Conservation (phyloP, 2,888 invertebrate species). For the Cantharis rustica region DNA sequence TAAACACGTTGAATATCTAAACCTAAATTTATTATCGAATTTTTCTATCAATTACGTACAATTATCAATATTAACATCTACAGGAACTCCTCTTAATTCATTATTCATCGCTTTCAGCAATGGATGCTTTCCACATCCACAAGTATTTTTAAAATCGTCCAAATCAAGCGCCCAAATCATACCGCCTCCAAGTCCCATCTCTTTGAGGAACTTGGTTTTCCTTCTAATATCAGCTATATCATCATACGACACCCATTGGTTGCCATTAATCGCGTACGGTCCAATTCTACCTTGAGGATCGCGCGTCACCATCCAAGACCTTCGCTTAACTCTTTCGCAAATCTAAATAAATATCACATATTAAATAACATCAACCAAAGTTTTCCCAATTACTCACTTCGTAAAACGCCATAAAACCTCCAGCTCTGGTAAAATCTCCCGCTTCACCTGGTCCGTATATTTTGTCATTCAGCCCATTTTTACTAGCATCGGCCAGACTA, state of each 20-base stretch:
- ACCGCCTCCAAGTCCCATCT: constrained; percentile 69
- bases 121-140: constrained; percentile 72
- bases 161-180: constrained; percentile 81
- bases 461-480: constrained; percentile 63
- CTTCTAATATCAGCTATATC: constrained; percentile 67
- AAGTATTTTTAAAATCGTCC: constrained; percentile 73
- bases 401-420: constrained; percentile 78
- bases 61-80: constrained; percentile 39
- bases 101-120: constrained; percentile 68
- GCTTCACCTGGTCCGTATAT: constrained; percentile 71
- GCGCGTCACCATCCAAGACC: constrained; percentile 67
- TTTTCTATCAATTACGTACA: constrained; percentile 39
- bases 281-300: constrained; percentile 68
- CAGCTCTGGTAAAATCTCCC: constrained; percentile 70
- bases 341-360: constrained; percentile 57
- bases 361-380: not conserved
- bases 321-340: constrained; percentile 63
- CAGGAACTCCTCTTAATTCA: constrained; percentile 57
- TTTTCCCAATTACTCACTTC: constrained; percentile 58
- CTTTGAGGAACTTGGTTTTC: constrained; percentile 65
- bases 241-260: constrained; percentile 82
- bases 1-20: not conserved
- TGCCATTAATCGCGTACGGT: constrained; percentile 71
- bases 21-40: not conserved
- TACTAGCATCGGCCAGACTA: constrained; percentile 61